These are phyloP conservation scores for Eueides isabella DNA, from an alignment of 1,140 invertebrate genomes.

Conservation along the genomic window DNA sequence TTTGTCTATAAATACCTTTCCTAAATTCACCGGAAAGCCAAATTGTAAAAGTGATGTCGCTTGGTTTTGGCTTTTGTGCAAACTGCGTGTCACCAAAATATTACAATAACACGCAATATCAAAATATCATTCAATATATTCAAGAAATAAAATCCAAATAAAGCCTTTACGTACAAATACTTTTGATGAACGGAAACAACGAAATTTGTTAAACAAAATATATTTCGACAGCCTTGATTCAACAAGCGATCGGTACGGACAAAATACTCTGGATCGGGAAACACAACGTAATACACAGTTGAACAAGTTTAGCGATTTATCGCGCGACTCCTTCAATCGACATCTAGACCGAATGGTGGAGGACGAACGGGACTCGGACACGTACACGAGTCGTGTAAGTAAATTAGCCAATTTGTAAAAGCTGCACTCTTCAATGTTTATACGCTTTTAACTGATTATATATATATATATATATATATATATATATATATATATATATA, in stretches of 20 bases:
- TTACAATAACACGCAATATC: no score
- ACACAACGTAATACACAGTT: constrained; percentile 84
- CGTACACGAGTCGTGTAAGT: constrained; percentile 69
- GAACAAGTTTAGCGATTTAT: constrained; percentile 82
- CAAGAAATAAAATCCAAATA: no score
- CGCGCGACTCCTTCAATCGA: constrained; percentile 71
- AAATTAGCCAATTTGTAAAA: constrained; percentile 15
- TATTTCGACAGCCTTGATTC: constrained; percentile 54
- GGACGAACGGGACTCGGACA: constrained; percentile 67
- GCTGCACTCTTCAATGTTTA: neutral
- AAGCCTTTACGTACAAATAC: no score
- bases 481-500: no score
- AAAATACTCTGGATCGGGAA: constrained; percentile 80
- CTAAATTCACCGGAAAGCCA: neutral
- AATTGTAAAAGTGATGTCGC: neutral
- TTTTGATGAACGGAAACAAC: neutral
- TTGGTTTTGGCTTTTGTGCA: no score
- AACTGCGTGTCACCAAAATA: no score
- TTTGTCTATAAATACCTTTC: neutral
- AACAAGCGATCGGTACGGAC: constrained; percentile 57
- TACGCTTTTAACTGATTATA: no score
- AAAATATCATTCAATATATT: no score
- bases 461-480: no score
- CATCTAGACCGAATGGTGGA: constrained; percentile 73
- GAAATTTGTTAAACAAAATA: constrained; percentile 10